Base-by-base conservation (phyloP, 2,888 invertebrate genomes). In the Dynastes maya region DNA sequence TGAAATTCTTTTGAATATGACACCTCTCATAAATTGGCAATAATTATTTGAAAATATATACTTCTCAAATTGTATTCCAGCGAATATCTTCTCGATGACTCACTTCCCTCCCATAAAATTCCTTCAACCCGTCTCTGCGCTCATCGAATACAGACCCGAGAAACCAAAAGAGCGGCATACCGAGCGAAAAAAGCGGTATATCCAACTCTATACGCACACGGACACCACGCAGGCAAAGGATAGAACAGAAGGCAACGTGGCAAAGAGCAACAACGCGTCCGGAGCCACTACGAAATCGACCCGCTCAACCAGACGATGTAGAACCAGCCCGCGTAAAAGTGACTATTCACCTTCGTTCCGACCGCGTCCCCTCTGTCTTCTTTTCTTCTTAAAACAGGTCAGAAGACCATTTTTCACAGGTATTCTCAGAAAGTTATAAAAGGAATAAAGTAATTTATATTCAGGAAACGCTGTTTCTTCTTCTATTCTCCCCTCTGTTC, bases 371-470 rank as follows among this genome's bases (percentile, higher is more conserved):
- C 55, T 37, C 32, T 37, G 45, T 45, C 55, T 22, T 22, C 55
- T 58, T 58, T 22, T 22, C 58, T 53, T 51, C 75, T 58, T 78
- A 76, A 78, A 78, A 74, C 75, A 75, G 78, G 75, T 75, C 75
- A 76, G 75, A 65, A 74, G 58, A 78, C 78, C 78, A 78, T 78
- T 78, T 78, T 78, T 78, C 78, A 78, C 78, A 78, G 78, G 78
- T 78, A 78, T 78, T 78, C 78, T 78, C 53, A 55, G 79, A 79
- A 79, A 74, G 71, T 77, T 77, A 79, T 77, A 79, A 79, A 79
- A 75, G 77, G 77, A 79, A 79, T 77, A 79, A 77, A 77, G 77
- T 79, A 79, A 79, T 79, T 79, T 79, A 79, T 77, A 79, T 79
- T 79, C 79, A 79, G 77, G 77, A 79, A 77, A 76, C 78, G 72